Base-by-base conservation (phyloP, 2,797 vertebrate species). In the Acanthurus tractus region DNA sequence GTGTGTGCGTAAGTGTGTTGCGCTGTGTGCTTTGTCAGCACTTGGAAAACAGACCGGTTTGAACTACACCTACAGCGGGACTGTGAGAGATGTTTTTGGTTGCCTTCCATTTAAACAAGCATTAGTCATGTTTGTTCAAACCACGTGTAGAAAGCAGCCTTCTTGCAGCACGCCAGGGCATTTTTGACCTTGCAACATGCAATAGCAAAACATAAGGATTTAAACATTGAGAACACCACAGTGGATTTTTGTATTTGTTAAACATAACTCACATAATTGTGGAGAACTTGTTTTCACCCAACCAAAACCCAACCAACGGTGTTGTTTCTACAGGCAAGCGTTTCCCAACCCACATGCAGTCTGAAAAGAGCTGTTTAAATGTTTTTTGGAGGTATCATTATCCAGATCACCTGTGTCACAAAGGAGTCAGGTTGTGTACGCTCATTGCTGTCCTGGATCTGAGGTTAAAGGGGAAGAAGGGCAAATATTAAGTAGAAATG, bases 71-170 rank as follows among this genome's bases (percentile, higher is more conserved):
- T 87, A 67, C 69, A 79, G 78, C 44, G 15, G 66, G 62, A 82
- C 67, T 50, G 40, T 69, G 58, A 79, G 76, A 85, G 78, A 85
- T 88, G 83, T 91, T 91, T 92, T 90, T 89, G 87, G 92, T 92
- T 86, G 72, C 82, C 86, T 89, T 90, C 85, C 89, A 86, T 90
- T 94, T 88, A 82, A 90, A 91, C 85, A 87, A 87, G 77, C 80
- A 86, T 85, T 83, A 85, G 80, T 88, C 79, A 83, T 89, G 82
- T 87, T 89, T 85, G 70, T 72, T 86, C 63, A 83, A 81, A 85
- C 83, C 80, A 72, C 2, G 70, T 90, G 86, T 62, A 78, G 78
- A 92, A 76, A 86, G 81, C 75, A 77, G 74, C 25, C 54, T 53
- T 79, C 54, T 63, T 49, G 63, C 78, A 73, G 69, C 76, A 82